A percentile compares a stretch with the other conserved stretches of the same genome.
These are phyloP conservation scores for Metallyticus violacea DNA, from an alignment of 2,888 invertebrate species.

Conservation along the genomic window DNA sequence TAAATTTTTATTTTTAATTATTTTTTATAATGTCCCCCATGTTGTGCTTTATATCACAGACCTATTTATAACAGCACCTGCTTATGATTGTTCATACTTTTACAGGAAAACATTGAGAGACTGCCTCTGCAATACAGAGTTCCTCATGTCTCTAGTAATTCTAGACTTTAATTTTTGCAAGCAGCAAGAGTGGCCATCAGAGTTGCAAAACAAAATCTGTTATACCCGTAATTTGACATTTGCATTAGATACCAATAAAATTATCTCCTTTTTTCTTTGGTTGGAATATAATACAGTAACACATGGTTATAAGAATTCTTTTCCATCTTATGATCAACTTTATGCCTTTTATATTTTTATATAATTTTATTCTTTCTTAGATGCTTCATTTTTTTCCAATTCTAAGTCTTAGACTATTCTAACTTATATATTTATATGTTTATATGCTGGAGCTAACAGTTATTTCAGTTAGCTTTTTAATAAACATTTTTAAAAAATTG, in stretches of 20 bases:
- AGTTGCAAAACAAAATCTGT: not conserved
- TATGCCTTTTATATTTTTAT: too few relatives aligned
- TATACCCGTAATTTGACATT: constrained; percentile 11
- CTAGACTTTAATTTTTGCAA: not conserved
- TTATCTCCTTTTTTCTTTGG: not conserved
- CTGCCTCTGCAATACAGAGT: not conserved
- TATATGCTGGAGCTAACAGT: too few relatives aligned
- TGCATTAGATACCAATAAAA: not conserved
- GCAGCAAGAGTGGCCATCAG: not conserved
- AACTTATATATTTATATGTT: too few relatives aligned
- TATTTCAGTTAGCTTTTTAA: too few relatives aligned
- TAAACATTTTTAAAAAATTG: too few relatives aligned
- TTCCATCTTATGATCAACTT: too few relatives aligned
- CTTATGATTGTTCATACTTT: constrained; percentile 13
- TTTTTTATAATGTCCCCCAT: not conserved
- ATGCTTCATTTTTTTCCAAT: too few relatives aligned
- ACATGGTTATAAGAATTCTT: not conserved
- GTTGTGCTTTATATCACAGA: constrained; percentile 29
- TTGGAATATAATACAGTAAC: not conserved
- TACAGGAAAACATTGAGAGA: not conserved
- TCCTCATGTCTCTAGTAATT: not conserved
- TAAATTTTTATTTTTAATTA: not conserved
- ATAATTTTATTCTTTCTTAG: too few relatives aligned
- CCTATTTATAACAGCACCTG: constrained; percentile 19
- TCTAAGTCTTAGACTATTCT: too few relatives aligned